These are phyloP conservation scores for Eupithecia insigniata DNA, from an alignment of 2,888 invertebrate species.

Conservation along the genomic window DNA sequence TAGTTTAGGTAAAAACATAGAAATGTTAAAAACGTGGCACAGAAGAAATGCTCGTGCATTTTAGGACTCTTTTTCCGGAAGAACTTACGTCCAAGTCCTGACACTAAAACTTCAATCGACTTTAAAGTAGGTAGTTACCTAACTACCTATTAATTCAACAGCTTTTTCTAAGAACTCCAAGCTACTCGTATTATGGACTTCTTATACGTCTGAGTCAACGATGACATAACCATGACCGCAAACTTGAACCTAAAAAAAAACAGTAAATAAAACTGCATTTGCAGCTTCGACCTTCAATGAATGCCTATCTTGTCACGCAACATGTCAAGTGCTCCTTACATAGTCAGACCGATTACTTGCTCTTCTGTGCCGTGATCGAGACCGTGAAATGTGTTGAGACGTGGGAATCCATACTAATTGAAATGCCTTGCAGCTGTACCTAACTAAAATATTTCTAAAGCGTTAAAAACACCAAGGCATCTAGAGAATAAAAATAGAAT, in stretches of 20 bases:
- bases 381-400: conserved; percentile 18
- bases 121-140: background rate
- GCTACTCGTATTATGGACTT: background rate
- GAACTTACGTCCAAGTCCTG: background rate
- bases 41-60: too few species aligned
- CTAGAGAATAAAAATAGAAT: too few species aligned
- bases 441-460: background rate
- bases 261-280: conserved; percentile 11
- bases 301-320: conserved; percentile 17
- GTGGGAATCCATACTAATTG: conserved; percentile 7
- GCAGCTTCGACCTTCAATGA: conserved; percentile 3
- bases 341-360: conserved; percentile 1
- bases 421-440: background rate
- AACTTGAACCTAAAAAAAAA: conserved; percentile 38
- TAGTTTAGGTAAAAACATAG: background rate
- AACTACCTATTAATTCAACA: background rate
- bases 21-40: background rate
- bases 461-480: background rate
- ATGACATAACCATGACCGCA: conserved; percentile 41
- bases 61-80: background rate
- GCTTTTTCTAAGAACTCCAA: background rate
- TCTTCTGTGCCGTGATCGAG: conserved; percentile 6
- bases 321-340: conserved; percentile 9
- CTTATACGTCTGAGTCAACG: conserved; percentile 5
- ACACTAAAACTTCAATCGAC: background rate